Evolutionary conservation across 2,888 invertebrate species (phyloP).

Genomic region (Nysson spinosus): DNA sequence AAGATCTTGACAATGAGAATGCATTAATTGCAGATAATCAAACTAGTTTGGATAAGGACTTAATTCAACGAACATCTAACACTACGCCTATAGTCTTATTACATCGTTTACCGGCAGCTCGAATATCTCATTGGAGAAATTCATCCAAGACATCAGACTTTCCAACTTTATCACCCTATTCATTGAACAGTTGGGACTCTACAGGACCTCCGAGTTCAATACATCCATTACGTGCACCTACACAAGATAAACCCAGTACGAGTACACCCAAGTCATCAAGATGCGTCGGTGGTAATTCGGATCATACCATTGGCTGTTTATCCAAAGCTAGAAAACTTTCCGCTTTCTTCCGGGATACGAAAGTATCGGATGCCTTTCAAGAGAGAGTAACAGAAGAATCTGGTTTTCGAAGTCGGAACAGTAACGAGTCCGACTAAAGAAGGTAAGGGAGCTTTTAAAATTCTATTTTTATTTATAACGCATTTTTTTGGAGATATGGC

Average conservation of each 20-base stretch:
- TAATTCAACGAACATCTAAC: neutral
- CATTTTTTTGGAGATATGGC: too few relatives aligned
- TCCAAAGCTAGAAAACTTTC: conserved; percentile 28
- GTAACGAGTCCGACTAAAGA: conserved; percentile 39
- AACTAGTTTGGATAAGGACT: neutral
- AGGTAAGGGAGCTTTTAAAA: conserved; percentile 20
- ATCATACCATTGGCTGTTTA: neutral
- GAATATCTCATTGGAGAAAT: conserved; percentile 21
- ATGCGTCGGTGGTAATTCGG: neutral
- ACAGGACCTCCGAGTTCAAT: conserved; percentile 9
- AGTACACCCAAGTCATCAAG: conserved; percentile 48
- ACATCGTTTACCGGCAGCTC: conserved; percentile 60
- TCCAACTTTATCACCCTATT: neutral
- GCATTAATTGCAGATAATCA: conserved; percentile 2
- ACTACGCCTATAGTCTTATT: conserved; percentile 60
- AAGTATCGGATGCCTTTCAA: neutral
- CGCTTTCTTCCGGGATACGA: conserved; percentile 1
- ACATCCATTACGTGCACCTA: conserved; percentile 36
- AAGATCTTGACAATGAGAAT: conserved; percentile 4
- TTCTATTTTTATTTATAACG: conserved; percentile 12
- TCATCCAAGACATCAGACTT: neutral
- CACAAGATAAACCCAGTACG: conserved; percentile 45
- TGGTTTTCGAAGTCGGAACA: conserved; percentile 5
- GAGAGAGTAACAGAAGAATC: neutral
- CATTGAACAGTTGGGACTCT: conserved; percentile 9